Evolutionary conservation across 1,140 invertebrate species (phyloP), one percentile per base, ranked within the genome.

Genomic region (Limonius californicus): DNA sequence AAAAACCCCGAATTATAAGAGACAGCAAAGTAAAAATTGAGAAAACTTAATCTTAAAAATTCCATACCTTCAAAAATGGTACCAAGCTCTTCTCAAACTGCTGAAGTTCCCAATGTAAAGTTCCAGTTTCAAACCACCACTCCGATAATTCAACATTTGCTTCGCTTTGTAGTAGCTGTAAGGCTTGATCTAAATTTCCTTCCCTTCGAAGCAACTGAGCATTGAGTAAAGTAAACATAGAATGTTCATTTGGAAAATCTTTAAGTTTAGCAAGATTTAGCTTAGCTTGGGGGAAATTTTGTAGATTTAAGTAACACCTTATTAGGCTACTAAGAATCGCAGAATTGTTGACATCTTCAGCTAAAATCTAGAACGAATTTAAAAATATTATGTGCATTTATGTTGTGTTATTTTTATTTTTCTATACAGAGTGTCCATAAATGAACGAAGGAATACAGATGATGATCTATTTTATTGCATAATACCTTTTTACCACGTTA

Each of bases 81-180:
- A 83, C 80, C 19, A 87, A 74, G 63, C 84, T 83, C 64, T 86
- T 82, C 18, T 83, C 76, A 76, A 82, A 84, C 43, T 89, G 74
- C 19, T 79, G 70, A 30, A 85, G 71, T 70, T 86, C 75, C 82
- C 85, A 88, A 71, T 89, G 82, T 57, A 87, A 78, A 71, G 82
- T 82, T 11, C 88, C 90, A 27, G 88, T 76, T 67, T 86, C 80
- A 50, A 87, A 73, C 73, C 79, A 83, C n/a, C 81, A 80, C 70
- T 84, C 82, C 8, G 83, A 73, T n/a, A 73, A 72, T 59, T 82
- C 73, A 59, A 82, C 74, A 30, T 72, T 69, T 21, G 1, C 15
- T 23, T 60, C 47, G 39, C 76, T 75, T 55, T 76, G 69, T 56
- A 82, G 70, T 50, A 88, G 70, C 47, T 77, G 72, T 54, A 86